Conservation (phyloP, 2,797 vertebrate genomes). For the Pseudochirops corinnae region DNA sequence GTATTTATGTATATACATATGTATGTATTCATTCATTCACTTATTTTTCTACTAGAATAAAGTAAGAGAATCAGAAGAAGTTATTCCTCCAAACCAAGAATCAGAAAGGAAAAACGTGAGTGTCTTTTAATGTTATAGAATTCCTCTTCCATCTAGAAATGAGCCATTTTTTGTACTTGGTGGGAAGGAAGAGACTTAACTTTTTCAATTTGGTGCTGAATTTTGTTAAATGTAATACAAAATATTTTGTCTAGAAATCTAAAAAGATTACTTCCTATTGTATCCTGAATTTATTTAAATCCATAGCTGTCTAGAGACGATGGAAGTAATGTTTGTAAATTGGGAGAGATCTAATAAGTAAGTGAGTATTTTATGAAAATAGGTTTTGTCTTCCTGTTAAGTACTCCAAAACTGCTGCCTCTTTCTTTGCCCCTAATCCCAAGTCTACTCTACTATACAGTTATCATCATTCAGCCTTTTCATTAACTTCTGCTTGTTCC, state of each 20-base stretch:
- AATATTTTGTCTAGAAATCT: neutral
- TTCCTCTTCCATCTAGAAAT: neutral
- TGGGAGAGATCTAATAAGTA: neutral
- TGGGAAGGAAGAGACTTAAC: neutral
- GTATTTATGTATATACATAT: neutral
- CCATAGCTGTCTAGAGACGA: neutral
- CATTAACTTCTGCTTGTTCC: neutral
- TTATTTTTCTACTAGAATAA: conserved; percentile 38
- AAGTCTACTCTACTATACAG: neutral
- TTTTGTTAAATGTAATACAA: neutral
- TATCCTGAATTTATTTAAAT: neutral
- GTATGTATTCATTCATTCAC: neutral
- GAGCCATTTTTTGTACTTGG: neutral
- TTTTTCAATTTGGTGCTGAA: neutral
- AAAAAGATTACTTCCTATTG: neutral
- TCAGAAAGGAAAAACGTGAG: conserved; percentile 60
- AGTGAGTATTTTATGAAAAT: neutral
- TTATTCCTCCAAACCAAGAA: conserved; percentile 53
- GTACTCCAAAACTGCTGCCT: neutral
- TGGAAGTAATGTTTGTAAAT: neutral
- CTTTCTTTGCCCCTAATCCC: neutral
- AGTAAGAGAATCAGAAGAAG: neutral
- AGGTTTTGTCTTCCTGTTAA: neutral
- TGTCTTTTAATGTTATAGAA: neutral
- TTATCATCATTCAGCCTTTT: neutral